phyloP scores from a whole-genome alignment of 2,797 vertebrate genomes.

The Sebastes vulpes region DNA sequence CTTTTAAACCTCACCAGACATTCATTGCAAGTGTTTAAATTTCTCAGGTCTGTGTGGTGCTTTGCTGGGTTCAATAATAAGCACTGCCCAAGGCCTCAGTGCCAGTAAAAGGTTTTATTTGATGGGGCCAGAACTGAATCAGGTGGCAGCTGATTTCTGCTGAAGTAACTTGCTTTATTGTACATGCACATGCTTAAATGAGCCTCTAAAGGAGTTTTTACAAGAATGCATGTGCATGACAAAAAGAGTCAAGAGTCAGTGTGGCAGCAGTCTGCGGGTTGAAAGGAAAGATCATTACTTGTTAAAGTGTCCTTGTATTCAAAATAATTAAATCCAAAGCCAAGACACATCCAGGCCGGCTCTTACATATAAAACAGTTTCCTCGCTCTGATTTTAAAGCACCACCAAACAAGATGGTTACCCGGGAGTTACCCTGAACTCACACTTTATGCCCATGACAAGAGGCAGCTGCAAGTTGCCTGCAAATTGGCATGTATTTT shows the following conservation, averaged over 20 bases:
- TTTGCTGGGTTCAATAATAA: neutral
- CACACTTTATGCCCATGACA: neutral
- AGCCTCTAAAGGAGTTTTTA: neutral
- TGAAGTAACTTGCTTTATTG: neutral
- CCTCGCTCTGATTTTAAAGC: neutral
- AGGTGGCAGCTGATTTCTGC: neutral
- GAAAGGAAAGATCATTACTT: neutral
- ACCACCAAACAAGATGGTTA: neutral
- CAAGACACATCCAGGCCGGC: neutral
- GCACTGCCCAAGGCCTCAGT: neutral
- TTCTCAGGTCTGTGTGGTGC: neutral
- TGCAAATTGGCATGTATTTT: neutral
- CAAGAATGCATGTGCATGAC: neutral
- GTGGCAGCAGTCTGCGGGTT: neutral
- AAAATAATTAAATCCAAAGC: slow-evolving; percentile 12
- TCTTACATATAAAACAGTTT: neutral
- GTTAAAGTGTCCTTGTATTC: neutral
- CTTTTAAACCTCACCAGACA: neutral
- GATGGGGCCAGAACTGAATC: neutral
- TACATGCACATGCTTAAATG: neutral
- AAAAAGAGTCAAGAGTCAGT: neutral
- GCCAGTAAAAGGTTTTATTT: neutral
- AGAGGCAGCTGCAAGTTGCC: neutral
- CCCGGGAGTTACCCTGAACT: neutral
- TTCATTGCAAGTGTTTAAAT: neutral